A percentile compares a stretch with the other conserved stretches of the same genome.
These are phyloP conservation scores for Ceryle rudis DNA, from an alignment of 2,797 vertebrate genomes.

Conservation along the genomic window DNA sequence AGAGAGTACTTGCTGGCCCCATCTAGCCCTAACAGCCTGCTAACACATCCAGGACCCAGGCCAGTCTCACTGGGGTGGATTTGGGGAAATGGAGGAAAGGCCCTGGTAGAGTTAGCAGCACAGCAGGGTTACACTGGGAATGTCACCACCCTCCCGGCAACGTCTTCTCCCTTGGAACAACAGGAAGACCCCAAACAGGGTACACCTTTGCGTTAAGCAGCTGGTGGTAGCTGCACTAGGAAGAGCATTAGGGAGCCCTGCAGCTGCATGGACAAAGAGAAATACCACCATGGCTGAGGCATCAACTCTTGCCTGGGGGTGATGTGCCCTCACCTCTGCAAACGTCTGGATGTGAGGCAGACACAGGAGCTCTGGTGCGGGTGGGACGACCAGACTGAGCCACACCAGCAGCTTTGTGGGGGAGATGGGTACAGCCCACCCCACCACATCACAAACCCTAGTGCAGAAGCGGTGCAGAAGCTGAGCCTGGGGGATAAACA, in stretches of 20 bases:
- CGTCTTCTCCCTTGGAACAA: no score
- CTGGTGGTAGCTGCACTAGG: fast-evolving
- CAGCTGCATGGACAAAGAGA: background rate
- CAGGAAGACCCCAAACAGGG: no score
- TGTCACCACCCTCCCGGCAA: no score
- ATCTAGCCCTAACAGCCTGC: background rate
- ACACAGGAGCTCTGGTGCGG: fast-evolving
- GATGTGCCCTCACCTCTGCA: fast-evolving
- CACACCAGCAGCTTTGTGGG: fast-evolving
- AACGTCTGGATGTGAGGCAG: no score
- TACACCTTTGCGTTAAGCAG: background rate
- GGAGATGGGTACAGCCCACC: no score
- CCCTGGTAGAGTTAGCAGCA: no score
- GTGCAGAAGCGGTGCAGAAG: background rate
- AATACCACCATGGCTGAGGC: background rate
- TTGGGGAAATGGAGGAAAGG: background rate
- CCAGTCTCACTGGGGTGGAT: fast-evolving
- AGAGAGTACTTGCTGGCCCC: background rate
- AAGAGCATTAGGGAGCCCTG: background rate
- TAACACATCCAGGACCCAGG: background rate
- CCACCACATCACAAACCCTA: no score
- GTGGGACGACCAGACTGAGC: no score
- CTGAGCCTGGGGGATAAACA: background rate
- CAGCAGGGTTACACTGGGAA: no score
- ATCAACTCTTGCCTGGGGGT: background rate